A percentile compares a stretch with the other conserved stretches of the same genome.
Conservation (phyloP, 2,888 invertebrate genomes). For the Drosophila ezoana region DNA sequence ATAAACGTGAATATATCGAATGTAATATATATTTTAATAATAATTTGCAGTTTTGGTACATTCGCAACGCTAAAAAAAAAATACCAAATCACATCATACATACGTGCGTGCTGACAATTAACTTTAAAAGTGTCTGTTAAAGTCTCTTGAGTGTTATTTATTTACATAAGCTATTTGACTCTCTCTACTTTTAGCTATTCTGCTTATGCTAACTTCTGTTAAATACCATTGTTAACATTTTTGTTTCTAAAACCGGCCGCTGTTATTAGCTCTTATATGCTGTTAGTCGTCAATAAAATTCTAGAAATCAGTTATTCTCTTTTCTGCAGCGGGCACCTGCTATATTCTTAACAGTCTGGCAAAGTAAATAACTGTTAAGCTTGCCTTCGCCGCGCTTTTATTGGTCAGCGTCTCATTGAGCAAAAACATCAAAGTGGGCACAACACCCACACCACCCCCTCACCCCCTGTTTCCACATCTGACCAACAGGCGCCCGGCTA, state of each 20-base stretch:
- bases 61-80: neutral
- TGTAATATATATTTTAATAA: too few species aligned
- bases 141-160: neutral
- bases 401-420: constrained; percentile 36
- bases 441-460: constrained; percentile 4
- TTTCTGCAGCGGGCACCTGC: neutral
- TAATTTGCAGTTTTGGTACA: neutral
- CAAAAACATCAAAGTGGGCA: constrained; percentile 33
- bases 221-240: neutral
- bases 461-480: neutral
- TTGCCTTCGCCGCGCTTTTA: constrained; percentile 1
- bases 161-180: neutral
- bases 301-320: neutral
- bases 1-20: too few species aligned
- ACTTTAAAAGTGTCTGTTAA: neutral
- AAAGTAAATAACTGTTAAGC: constrained; percentile 17
- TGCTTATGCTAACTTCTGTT: neutral
- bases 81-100: neutral
- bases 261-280: constrained; percentile 31
- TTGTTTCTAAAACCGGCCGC: neutral
- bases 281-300: constrained; percentile 3
- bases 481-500: neutral
- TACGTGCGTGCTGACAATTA: neutral
- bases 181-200: constrained; percentile 3
- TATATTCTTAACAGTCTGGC: constrained; percentile 27